phyloP scores from a whole-genome alignment of 2,888 invertebrate genomes.

The Deilephila elpenor region DNA sequence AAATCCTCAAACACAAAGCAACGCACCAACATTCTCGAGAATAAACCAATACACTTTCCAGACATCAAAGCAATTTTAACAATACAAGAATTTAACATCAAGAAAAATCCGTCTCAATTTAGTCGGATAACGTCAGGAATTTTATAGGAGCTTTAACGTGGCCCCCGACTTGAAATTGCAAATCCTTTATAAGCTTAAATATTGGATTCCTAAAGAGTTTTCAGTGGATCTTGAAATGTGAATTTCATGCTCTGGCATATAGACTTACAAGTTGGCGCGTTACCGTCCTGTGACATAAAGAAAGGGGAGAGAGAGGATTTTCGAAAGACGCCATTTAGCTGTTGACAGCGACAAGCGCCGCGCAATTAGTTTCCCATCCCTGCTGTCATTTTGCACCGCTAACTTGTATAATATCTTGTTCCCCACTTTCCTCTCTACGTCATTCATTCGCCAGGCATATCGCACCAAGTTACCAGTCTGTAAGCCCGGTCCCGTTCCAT shows the following conservation, averaged over 20 bases:
- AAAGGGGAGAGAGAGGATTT: too few species aligned
- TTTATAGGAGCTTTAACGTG: conserved; percentile 4
- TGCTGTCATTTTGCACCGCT: too few species aligned
- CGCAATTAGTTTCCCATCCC: too few species aligned
- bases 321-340: too few species aligned
- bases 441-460: too few species aligned
- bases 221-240: neutral
- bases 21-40: conserved; percentile 12
- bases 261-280: too few species aligned
- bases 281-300: neutral
- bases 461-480: too few species aligned
- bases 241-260: neutral
- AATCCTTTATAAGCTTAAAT: neutral
- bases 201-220: conserved; percentile 11
- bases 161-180: conserved; percentile 1
- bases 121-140: neutral
- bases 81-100: conserved; percentile 2
- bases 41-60: conserved; percentile 4
- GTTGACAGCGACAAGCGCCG: too few species aligned
- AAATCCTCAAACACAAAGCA: conserved; percentile 7
- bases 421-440: too few species aligned
- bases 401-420: too few species aligned
- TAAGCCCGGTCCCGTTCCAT: too few species aligned
- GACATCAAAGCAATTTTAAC: conserved; percentile 12
- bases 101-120: neutral